Percentiles rank a stretch among this genome's conserved stretches.
Conservation (phyloP, 2,113 vertebrate species). For the Odobenus rosmarus region DNA sequence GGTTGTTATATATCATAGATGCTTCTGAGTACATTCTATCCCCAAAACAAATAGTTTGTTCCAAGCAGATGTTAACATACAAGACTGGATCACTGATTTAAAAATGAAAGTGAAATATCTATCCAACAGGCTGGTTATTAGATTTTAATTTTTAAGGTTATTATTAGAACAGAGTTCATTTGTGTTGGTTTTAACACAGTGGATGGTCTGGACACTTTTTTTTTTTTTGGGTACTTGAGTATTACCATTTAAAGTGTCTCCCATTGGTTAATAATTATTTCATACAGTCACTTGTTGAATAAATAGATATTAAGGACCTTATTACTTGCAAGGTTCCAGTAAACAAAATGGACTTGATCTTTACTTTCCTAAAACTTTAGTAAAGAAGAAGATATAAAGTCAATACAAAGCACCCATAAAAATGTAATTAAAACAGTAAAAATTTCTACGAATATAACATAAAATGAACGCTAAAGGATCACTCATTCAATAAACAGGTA, state of each 20-base stretch:
- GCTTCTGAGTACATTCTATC: neutral
- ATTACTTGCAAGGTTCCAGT: neutral
- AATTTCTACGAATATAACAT: neutral
- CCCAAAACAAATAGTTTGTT: neutral
- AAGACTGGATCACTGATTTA: neutral
- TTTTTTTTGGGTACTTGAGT: neutral
- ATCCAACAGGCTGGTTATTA: neutral
- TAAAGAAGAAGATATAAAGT: conserved; percentile 1
- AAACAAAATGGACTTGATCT: conserved; percentile 11
- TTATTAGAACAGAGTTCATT: neutral
- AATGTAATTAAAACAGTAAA: conserved; percentile 38
- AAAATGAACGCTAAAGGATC: neutral
- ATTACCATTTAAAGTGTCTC: neutral
- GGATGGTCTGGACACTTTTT: neutral
- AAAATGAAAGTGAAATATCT: neutral
- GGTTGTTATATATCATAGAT: neutral
- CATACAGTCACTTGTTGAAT: neutral
- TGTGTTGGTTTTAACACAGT: neutral
- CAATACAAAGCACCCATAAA: conserved; percentile 11
- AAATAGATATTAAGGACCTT: neutral
- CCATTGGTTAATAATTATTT: neutral
- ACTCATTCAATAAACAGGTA: neutral
- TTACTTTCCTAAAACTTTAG: neutral
- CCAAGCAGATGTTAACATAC: neutral
- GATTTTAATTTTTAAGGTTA: conserved; percentile 9